Conservation (phyloP, 2,888 invertebrate species). For the Actias luna region DNA sequence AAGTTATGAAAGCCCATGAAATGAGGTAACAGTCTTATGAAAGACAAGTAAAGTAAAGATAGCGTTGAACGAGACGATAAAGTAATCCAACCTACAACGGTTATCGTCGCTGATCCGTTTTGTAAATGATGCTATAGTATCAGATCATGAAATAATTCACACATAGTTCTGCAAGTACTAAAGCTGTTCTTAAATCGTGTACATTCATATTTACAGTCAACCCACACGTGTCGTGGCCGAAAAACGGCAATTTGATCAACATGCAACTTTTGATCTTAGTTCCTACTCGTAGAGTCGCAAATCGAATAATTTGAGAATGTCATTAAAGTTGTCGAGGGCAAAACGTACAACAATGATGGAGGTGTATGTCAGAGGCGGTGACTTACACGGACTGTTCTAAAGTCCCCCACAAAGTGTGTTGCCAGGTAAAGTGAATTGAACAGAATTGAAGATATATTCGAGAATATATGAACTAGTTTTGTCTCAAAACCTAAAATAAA, state of each 20-base stretch:
- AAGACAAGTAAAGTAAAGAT: too few relatives aligned
- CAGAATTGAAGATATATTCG: neutral
- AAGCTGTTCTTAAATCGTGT: conserved; percentile 11
- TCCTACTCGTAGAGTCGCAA: neutral
- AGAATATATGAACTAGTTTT: neutral
- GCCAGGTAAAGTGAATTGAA: neutral
- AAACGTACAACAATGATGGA: conserved; percentile 57
- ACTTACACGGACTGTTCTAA: conserved; percentile 43
- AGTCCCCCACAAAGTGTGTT: conserved; percentile 17
- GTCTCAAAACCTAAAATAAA: too few relatives aligned
- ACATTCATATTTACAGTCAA: conserved; percentile 23
- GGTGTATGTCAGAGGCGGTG: conserved; percentile 52
- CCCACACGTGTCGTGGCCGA: conserved; percentile 32
- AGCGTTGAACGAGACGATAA: too few relatives aligned
- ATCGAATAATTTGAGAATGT: neutral
- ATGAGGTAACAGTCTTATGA: too few relatives aligned
- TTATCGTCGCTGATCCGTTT: too few relatives aligned
- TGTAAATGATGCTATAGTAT: neutral
- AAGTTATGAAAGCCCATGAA: too few relatives aligned
- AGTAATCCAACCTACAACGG: too few relatives aligned
- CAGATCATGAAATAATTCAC: neutral
- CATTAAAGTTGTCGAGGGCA: conserved; percentile 9
- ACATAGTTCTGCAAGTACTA: neutral
- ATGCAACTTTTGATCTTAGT: neutral
- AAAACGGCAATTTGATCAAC: conserved; percentile 21